Base-by-base conservation (phyloP, 1,140 invertebrate species). In the Drosophila ercepeae region DNA sequence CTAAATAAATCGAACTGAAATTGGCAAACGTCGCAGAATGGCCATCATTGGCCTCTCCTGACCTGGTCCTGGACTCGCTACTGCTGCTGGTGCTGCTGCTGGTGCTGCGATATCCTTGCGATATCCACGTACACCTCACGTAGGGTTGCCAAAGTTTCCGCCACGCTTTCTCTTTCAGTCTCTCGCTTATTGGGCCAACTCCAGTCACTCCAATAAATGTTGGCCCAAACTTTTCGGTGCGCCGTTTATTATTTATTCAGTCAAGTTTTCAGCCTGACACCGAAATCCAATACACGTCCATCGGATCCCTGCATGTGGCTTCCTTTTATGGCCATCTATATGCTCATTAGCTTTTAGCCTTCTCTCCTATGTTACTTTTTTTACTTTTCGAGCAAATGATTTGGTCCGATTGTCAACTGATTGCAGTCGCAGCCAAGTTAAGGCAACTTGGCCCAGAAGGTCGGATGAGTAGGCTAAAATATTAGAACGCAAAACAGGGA, bases 11-110 rank as follows among this genome's bases (percentile, higher is more conserved):
- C 81, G 76, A 84, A 78, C 73, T 83, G 68, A 86, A 84, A 84
- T 86, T 84, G 81, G 81, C 81, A 86, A 83, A 86, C 81, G 81
- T 88, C 81, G 82, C 81, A 81, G 84, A 88, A 86, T 69, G 81
- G 82, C 83, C 81, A 88, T 86, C 78, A 86, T 86, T 86, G 81
- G 81, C 82, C 55, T 63, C 64, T 53, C 48, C 64, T 53, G 64
- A 68, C 61, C 64, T 60, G 29, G 46, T 19, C 53, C 18, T 13
- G n/a, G 53, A 67, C 14, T 18, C 16, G 14, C 55, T 34, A n/a
- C 42, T 51, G 36, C 50, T 39, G 54, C 36, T 44, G 39, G 29
- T 23, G 42, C 44, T 9, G 16, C 18, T 8, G 0, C 8, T 1
- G 4, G 14, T 46, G 8, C 19, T 29, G 19, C 13, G 9, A 9